A percentile compares a stretch with the other conserved stretches of the same genome.
These are phyloP conservation scores for Portevinia maculata DNA, from an alignment of 2,888 invertebrate genomes.

Conservation along the genomic window DNA sequence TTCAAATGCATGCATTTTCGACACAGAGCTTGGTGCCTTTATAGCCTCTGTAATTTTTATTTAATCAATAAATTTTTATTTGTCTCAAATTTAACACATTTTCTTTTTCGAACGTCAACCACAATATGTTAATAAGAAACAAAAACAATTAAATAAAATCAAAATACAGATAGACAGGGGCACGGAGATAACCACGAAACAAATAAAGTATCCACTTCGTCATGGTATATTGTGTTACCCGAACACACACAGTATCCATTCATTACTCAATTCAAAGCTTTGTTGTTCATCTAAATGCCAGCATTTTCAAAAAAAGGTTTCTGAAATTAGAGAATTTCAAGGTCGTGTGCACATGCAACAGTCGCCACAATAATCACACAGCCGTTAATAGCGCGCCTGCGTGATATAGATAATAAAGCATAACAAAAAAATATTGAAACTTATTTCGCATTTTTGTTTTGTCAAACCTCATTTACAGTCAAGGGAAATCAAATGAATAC, in stretches of 20 bases:
- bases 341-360: constrained; percentile 56
- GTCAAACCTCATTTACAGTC: neutral
- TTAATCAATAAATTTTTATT: constrained; percentile 1
- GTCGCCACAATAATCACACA: constrained; percentile 39
- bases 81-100: neutral
- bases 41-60: no score
- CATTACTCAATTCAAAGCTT: constrained; percentile 17
- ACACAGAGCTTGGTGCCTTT: no score
- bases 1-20: no score
- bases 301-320: constrained; percentile 34
- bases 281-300: constrained; percentile 17
- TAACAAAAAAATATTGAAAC: no score
- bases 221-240: constrained; percentile 35
- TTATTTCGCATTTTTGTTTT: constrained; percentile 2
- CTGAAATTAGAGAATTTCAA: constrained; percentile 58
- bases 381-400: constrained; percentile 1
- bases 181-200: constrained; percentile 5
- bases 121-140: neutral
- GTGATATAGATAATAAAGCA: neutral
- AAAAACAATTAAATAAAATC: neutral
- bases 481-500: neutral
- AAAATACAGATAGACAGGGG: neutral
- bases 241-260: neutral
- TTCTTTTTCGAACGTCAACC: neutral
- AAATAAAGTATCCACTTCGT: constrained; percentile 7